Percentiles rank a stretch among this genome's conserved stretches.
Evolutionary conservation across 2,113 vertebrate species (phyloP).

Genomic region (Numenius arquata): DNA sequence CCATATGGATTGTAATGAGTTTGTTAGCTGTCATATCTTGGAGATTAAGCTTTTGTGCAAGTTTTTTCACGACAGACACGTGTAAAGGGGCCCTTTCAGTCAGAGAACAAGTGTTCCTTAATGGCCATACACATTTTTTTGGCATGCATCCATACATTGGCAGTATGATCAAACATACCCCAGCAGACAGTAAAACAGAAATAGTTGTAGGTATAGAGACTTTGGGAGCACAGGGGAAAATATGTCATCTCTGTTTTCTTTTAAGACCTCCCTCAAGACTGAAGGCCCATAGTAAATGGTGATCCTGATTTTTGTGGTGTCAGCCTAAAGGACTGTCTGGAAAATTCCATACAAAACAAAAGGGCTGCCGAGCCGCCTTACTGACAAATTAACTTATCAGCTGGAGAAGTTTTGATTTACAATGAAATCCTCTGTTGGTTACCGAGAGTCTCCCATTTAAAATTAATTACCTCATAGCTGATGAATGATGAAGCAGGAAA

Average conservation of each 20-base stretch:
- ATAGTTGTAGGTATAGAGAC: conserved; percentile 22
- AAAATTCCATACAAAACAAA: conserved; percentile 29
- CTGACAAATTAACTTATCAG: conserved; percentile 57
- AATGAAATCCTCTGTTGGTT: conserved; percentile 13
- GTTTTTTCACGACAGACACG: background rate
- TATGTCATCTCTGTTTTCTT: background rate
- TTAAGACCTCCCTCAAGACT: background rate
- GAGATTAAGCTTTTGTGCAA: conserved; percentile 35
- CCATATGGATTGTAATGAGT: background rate
- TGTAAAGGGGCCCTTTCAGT: conserved; percentile 44
- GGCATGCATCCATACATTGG: conserved; percentile 7
- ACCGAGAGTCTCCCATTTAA: conserved; percentile 15
- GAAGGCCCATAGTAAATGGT: background rate
- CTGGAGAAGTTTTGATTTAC: conserved; percentile 43
- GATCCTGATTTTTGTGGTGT: background rate
- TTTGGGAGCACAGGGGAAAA: background rate
- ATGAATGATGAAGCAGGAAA: conserved; percentile 48
- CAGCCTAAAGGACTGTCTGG: background rate
- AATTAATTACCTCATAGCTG: conserved; percentile 40
- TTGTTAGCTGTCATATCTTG: conserved; percentile 59
- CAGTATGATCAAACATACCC: conserved; percentile 23
- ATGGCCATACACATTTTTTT: conserved; percentile 44
- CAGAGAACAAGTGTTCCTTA: conserved; percentile 50
- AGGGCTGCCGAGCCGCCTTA: background rate
- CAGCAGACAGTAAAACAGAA: conserved; percentile 10